Conservation (phyloP, 1,140 invertebrate genomes). For the Microplitis demolitor region DNA sequence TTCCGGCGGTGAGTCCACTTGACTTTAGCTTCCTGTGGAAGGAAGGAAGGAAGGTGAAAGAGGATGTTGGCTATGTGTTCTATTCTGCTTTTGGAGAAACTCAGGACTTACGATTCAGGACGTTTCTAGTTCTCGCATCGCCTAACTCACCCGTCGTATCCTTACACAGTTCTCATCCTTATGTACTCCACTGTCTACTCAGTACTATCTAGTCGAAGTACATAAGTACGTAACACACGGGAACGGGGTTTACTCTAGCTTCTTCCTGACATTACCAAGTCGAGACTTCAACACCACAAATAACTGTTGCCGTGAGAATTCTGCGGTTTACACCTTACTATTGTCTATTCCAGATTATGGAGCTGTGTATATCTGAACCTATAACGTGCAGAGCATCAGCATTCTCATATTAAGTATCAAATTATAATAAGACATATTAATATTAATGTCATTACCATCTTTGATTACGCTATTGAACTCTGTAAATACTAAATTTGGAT, state of each 20-base stretch:
- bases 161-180: neutral
- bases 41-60: slow-evolving; percentile 35
- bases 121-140: slow-evolving; percentile 1
- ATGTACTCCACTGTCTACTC: too few species aligned
- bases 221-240: too few species aligned
- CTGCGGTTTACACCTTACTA: slow-evolving; percentile 48
- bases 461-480: too few species aligned
- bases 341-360: slow-evolving; percentile 27
- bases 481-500: too few species aligned
- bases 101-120: neutral
- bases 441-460: too few species aligned
- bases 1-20: slow-evolving; percentile 56
- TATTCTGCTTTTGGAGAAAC: neutral
- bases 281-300: slow-evolving; percentile 45
- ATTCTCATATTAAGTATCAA: neutral
- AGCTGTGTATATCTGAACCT: slow-evolving; percentile 35
- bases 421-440: too few species aligned
- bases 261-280: slow-evolving; percentile 16
- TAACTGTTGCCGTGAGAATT: slow-evolving; percentile 53
- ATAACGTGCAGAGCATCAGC: neutral
- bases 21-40: slow-evolving; percentile 53
- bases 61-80: neutral
- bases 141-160: neutral
- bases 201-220: too few species aligned
- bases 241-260: neutral